Percentiles rank a stretch among this genome's conserved stretches.
These are phyloP conservation scores for Typhlichthys subterraneus DNA, from an alignment of 2,797 vertebrate species.

Conservation along the genomic window DNA sequence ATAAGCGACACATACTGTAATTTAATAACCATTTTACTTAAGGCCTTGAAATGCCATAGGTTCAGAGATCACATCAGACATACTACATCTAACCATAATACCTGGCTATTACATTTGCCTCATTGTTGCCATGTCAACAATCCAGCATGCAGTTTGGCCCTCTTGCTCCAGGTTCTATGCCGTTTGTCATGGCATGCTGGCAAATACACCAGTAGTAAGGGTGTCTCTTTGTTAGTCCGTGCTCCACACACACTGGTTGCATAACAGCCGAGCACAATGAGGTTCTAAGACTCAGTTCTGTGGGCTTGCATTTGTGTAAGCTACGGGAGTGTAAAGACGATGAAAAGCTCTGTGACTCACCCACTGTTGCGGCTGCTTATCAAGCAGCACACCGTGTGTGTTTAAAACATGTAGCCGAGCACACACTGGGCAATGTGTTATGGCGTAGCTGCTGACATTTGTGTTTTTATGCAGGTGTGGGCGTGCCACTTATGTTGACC, in stretches of 20 bases:
- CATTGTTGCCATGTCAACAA: slow-evolving; percentile 11
- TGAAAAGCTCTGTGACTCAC: neutral
- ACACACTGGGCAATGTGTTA: neutral
- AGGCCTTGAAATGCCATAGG: too few relatives aligned
- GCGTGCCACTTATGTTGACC: slow-evolving; percentile 86
- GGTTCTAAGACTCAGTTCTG: slow-evolving; percentile 1
- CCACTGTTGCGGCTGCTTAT: neutral
- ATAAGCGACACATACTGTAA: too few relatives aligned
- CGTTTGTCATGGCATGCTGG: slow-evolving; percentile 35
- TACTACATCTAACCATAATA: too few relatives aligned
- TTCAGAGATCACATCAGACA: too few relatives aligned
- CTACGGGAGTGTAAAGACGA: slow-evolving; percentile 3
- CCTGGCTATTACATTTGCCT: neutral
- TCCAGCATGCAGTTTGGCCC: slow-evolving; percentile 45
- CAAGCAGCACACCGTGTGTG: too few relatives aligned
- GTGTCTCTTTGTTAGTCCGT: slow-evolving; percentile 60
- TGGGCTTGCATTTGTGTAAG: slow-evolving; percentile 22
- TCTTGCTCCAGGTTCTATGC: slow-evolving; percentile 54
- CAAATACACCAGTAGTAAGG: slow-evolving; percentile 50
- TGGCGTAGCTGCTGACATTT: slow-evolving; percentile 2
- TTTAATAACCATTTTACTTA: too few relatives aligned
- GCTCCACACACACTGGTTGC: slow-evolving; percentile 49
- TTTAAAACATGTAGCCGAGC: too few relatives aligned
- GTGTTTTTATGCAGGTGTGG: slow-evolving; percentile 75
- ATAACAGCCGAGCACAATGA: slow-evolving; percentile 40